Percentiles rank a stretch among this genome's conserved stretches.
phyloP scores from a whole-genome alignment of 2,113 vertebrate species.

The Cettia cetti region DNA sequence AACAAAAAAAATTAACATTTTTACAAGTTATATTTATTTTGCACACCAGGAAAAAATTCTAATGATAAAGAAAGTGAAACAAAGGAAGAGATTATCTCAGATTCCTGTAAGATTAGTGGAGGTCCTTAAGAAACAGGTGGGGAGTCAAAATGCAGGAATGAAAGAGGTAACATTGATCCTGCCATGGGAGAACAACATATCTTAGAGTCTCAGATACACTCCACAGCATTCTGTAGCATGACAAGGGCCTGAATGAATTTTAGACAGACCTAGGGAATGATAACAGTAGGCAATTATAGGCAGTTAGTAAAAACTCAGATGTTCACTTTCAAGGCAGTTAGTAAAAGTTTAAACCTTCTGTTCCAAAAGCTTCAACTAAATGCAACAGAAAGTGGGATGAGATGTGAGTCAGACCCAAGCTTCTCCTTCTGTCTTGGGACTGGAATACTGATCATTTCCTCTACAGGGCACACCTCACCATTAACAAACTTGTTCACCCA shows the following conservation, averaged over 20 bases:
- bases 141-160: not conserved
- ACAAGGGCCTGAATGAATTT: not conserved
- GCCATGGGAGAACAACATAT: not conserved
- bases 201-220: not conserved
- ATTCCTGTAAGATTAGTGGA: not conserved
- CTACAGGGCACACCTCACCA: not conserved
- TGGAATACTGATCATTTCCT: not conserved
- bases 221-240: not conserved
- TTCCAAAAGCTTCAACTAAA: not conserved
- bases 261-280: not conserved
- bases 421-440: not conserved
- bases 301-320: not conserved
- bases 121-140: not conserved
- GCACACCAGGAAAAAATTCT: not conserved
- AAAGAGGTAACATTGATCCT: not conserved
- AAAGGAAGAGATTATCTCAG: not conserved
- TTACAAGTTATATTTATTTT: not conserved
- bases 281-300: not conserved
- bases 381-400: not conserved
- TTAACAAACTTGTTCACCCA: not conserved
- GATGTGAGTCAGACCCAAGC: not conserved
- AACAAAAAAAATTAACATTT: not conserved
- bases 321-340: not conserved
- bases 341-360: not conserved
- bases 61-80: not conserved